Evolutionary conservation across 2,797 vertebrate species (phyloP), one percentile per base, ranked within the genome.

Genomic region (Rhinogobio ventralis): DNA sequence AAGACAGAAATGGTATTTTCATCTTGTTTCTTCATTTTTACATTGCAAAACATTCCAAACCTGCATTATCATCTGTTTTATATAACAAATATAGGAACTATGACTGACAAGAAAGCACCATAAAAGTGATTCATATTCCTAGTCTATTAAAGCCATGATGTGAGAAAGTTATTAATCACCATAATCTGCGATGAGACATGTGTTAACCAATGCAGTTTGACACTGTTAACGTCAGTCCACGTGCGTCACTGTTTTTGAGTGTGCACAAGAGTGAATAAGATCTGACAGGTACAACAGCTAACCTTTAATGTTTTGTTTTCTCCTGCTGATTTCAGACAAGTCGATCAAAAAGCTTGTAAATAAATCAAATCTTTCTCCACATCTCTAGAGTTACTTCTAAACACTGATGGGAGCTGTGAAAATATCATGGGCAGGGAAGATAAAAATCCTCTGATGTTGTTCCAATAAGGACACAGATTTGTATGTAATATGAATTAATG

Each of bases 171-270:
- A 25, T 46, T 62, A 62, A 45, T 42, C 8, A 1, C n/a, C 0
- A 28, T 23, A 81, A 30, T 46, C 25, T 72, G 19, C 3, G 2
- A 60, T 7, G 33, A 57, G 11, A 46, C 0, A 17, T 25, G 11
- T 7, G 4, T 20, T 13, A 74, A 36, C 23, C 20, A 74, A 66
- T 25, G 9, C 9, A 14, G 0, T 25, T 53, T 69, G 49, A 55
- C 46, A 5, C 14, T 11, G 36, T 25, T 55, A 20, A 19, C 42
- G 20, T 51, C 69, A n/a, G 14, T 19, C 2, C 33, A 2, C 46
- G 39, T 78, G 57, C 57, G n/a, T 64, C 76, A 64, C n/a, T 45
- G 23, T 55, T 17, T 81, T 42, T 69, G 79, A 39, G 17, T 69
- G 9, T 53, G 9, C 33, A 7, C 33, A 55, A 53, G 45, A 2